Percentiles rank a stretch among this genome's conserved stretches.
Evolutionary conservation across 2,113 vertebrate species (phyloP).

Genomic region (Mirounga angustirostris): DNA sequence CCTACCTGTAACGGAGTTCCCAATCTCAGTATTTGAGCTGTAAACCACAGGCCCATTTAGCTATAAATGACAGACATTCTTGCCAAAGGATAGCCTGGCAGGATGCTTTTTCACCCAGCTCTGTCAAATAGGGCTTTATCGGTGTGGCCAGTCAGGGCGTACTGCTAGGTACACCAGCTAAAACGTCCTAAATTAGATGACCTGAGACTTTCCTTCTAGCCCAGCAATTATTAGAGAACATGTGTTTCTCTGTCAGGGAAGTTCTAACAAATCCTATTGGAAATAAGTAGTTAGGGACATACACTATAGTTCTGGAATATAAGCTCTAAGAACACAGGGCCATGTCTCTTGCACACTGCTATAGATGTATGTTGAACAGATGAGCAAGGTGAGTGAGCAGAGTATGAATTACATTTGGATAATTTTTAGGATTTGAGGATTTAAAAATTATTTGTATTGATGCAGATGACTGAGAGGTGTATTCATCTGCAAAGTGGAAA

Average conservation of each 20-base stretch:
- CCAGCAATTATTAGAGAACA: not conserved
- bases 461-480: not conserved
- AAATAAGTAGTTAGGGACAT: not conserved
- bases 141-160: not conserved
- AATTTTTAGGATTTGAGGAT: not conserved
- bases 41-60: not conserved
- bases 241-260: not conserved
- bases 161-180: not conserved
- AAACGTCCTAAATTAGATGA: slow-evolving; percentile 16
- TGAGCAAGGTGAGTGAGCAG: not conserved
- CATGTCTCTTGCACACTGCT: not conserved
- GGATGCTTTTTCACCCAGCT: not conserved
- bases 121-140: not conserved
- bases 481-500: slow-evolving; percentile 8
- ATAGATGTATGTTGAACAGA: not conserved
- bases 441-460: slow-evolving; percentile 25
- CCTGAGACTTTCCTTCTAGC: not conserved
- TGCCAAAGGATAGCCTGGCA: not conserved
- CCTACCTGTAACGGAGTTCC: not conserved
- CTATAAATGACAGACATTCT: slow-evolving; percentile 30
- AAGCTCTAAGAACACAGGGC: not conserved
- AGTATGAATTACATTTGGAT: not conserved
- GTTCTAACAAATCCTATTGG: not conserved
- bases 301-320: not conserved
- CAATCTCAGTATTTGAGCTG: not conserved